Evolutionary conservation across 2,797 vertebrate species (phyloP), one percentile per base, ranked within the genome.

Genomic region (Oophaga sylvatica): DNA sequence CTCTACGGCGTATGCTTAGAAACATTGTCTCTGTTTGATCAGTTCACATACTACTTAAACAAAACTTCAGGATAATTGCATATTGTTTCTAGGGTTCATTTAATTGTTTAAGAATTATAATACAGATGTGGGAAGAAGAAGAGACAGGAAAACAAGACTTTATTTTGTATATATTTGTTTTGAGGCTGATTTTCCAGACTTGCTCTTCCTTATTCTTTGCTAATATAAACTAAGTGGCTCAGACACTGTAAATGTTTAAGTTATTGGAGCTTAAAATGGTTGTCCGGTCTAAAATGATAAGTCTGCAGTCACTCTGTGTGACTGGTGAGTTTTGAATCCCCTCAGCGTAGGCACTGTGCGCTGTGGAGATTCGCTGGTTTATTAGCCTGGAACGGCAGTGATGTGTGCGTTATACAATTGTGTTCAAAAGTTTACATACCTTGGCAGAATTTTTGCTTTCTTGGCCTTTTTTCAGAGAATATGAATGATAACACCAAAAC

Each of bases 101-200:
- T 59, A 71, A 19, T 17, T 62, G 22, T 20, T 59, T 3, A 17
- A 26, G 29, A 87, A 57, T 70, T 29, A 57, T 57, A 76, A 77
- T 81, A 77, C 87, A 85, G 68, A 88, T 88, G 83, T 81, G 67
- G 82, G 78, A 41, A 76, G 31, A 15, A 59, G 45, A 15, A 59
- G 45, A 88, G 79, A 78, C 87, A 89, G 84, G 83, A 85, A 88
- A 88, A 70, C 78, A 81, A 76, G 78, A 77, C 87, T 86, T 82
- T 83, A 77, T 78, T 86, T 89, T 89, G 78, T 89, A 82, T 89
- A 85, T 88, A 78, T 86, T 70, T 88, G 57, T 88, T 89, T 84
- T 85, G 77, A 22, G n/a, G 70, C 15, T 60, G 80, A 89, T 86
- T 77, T 86, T 84, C 83, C 60, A 89, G 87, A 83, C 79, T 77